A percentile compares a stretch with the other conserved stretches of the same genome.
These are phyloP conservation scores for Crossocerus cetratus DNA, from an alignment of 2,888 invertebrate genomes.

Conservation along the genomic window DNA sequence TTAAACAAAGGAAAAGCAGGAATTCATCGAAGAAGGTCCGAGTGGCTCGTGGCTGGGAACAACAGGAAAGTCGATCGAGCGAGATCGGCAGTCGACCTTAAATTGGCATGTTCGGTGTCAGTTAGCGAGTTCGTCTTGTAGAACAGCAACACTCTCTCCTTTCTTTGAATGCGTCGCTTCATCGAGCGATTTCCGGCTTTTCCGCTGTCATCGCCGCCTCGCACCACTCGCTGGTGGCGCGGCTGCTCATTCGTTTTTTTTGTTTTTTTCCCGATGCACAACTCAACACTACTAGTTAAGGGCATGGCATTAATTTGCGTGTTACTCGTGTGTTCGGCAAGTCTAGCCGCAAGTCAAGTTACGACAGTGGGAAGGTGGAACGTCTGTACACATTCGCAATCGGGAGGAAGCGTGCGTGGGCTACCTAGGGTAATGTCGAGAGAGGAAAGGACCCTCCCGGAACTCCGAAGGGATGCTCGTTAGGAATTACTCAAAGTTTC, in stretches of 20 bases:
- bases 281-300: not conserved
- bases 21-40: not conserved
- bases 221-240: no score
- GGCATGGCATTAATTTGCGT: conserved; percentile 3
- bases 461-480: no score
- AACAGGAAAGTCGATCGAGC: not conserved
- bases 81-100: conserved; percentile 14
- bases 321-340: not conserved
- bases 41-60: not conserved
- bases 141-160: conserved; percentile 1
- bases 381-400: not conserved
- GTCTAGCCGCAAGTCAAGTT: not conserved
- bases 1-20: no score
- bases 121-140: conserved; percentile 44
- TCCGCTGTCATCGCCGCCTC: not conserved
- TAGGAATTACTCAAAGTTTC: no score
- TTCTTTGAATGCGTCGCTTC: not conserved
- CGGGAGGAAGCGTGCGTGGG: conserved; percentile 1
- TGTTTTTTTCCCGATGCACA: not conserved
- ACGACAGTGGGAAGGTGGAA: not conserved
- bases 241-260: no score
- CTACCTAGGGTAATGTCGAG: not conserved
- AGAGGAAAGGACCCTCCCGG: not conserved
- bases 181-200: not conserved
- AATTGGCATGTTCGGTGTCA: conserved; percentile 51